phyloP scores from a whole-genome alignment of 2,888 invertebrate species.

The Nasonia oneida region DNA sequence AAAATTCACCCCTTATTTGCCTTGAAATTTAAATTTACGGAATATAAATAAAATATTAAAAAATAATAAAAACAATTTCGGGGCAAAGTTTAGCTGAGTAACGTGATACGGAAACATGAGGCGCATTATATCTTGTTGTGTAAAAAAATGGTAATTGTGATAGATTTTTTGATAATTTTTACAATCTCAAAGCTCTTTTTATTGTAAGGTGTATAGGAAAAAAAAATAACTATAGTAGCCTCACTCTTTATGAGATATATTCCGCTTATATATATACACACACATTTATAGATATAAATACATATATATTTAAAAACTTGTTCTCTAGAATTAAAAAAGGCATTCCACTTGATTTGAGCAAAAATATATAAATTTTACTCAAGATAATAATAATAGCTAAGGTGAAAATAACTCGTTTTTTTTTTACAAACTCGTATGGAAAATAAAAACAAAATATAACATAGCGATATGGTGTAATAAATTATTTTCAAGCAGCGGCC shows the following conservation, averaged over 20 bases:
- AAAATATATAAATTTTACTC: conserved; percentile 26
- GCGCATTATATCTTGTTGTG: conserved; percentile 77
- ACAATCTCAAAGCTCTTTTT: conserved; percentile 81
- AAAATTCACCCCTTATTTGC: conserved; percentile 80
- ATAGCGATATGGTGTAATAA: neutral
- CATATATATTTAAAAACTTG: conserved; percentile 80
- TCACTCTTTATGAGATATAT: conserved; percentile 78
- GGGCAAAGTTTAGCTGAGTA: conserved; percentile 62
- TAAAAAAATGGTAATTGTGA: conserved; percentile 81
- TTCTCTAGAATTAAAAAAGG: conserved; percentile 48
- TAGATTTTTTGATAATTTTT: conserved; percentile 86
- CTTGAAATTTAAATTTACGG: conserved; percentile 79
- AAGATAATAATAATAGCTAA: conserved; percentile 28
- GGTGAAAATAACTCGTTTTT: neutral
- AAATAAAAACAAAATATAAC: conserved; percentile 23
- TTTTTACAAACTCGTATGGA: conserved; percentile 28
- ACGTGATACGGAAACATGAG: conserved; percentile 65
- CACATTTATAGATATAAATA: no score
- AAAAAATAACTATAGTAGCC: conserved; percentile 73
- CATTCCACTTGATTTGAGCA: conserved; percentile 57
- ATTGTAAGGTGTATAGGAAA: conserved; percentile 78
- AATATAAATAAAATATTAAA: conserved; percentile 70
- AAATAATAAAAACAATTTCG: conserved; percentile 62
- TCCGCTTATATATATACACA: conserved; percentile 81
- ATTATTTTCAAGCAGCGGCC: neutral